Percentiles rank a stretch among this genome's conserved stretches.
These are phyloP conservation scores for Drosophila sproati DNA, from an alignment of 1,140 invertebrate species.

Conservation along the genomic window DNA sequence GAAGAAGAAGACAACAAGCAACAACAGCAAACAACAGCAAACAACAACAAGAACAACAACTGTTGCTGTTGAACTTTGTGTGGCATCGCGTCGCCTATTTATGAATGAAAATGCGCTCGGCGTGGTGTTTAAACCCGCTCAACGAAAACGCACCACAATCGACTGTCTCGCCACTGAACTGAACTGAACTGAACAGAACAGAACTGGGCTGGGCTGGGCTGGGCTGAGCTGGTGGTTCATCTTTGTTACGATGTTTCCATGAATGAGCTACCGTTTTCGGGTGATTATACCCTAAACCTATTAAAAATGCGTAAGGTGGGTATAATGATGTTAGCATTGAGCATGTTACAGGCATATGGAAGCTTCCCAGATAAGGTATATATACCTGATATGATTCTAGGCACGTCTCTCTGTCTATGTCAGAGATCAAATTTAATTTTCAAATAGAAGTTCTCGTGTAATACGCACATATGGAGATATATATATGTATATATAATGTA, in stretches of 20 bases:
- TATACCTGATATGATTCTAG: no score
- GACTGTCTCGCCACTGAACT: background rate
- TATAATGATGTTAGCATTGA: no score
- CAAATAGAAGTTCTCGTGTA: no score
- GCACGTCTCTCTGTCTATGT: background rate
- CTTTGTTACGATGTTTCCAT: background rate
- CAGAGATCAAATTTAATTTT: no score
- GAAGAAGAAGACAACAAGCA: conserved; percentile 12
- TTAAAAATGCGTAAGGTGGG: no score
- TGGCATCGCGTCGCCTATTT: conserved; percentile 44
- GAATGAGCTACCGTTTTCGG: conserved; percentile 11
- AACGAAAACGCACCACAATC: conserved; percentile 4
- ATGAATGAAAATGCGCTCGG: conserved; percentile 40
- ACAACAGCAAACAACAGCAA: background rate
- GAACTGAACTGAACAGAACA: no score
- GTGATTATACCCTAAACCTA: no score
- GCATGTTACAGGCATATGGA: no score
- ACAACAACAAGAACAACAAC: conserved; percentile 8
- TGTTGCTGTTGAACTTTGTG: conserved; percentile 52
- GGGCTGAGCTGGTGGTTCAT: background rate
- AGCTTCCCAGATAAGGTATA: no score
- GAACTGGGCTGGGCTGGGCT: no score
- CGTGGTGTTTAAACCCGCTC: background rate
- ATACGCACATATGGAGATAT: no score
- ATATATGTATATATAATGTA: no score